Conservation (phyloP, 2,797 vertebrate species). For the Aulostomus chinensis region DNA sequence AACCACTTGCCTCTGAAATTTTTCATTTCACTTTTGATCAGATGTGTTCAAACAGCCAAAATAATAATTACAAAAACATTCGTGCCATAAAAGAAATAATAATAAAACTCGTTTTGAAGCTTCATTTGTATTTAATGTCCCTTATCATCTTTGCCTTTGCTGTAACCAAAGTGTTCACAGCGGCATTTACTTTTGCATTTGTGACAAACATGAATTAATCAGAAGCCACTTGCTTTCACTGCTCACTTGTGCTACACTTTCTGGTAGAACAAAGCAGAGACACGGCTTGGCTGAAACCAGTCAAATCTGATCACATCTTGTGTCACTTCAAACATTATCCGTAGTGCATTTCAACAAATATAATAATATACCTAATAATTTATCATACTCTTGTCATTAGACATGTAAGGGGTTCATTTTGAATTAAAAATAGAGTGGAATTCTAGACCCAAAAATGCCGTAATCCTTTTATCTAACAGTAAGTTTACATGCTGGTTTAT, state of each 20-base stretch:
- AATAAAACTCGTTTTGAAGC: slow-evolving; percentile 43
- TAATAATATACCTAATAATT: slow-evolving; percentile 46
- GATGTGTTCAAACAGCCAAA: slow-evolving; percentile 1
- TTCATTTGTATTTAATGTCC: slow-evolving; percentile 52
- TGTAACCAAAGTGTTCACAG: slow-evolving; percentile 58
- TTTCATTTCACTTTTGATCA: slow-evolving; percentile 19
- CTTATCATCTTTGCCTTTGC: slow-evolving; percentile 43
- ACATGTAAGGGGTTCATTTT: slow-evolving; percentile 30
- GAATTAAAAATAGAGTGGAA: slow-evolving; percentile 27
- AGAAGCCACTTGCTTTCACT: slow-evolving; percentile 51
- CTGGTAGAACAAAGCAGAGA: slow-evolving; percentile 67
- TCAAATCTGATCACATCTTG: slow-evolving; percentile 41
- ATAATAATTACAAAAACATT: too few relatives aligned
- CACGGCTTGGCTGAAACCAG: slow-evolving; percentile 54
- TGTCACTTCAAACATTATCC: slow-evolving; percentile 41
- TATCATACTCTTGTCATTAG: slow-evolving; percentile 44
- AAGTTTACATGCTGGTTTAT: background rate
- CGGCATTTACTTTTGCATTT: slow-evolving; percentile 62
- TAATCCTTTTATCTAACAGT: slow-evolving; percentile 10
- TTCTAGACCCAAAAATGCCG: slow-evolving; percentile 9
- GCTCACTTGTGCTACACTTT: slow-evolving; percentile 42
- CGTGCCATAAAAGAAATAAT: slow-evolving; percentile 30
- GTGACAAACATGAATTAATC: slow-evolving; percentile 75
- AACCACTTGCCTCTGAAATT: slow-evolving; percentile 11
- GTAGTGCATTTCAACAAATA: slow-evolving; percentile 29